phyloP scores from a whole-genome alignment of 2,113 vertebrate species.

The Hemibagrus wyckioides region DNA sequence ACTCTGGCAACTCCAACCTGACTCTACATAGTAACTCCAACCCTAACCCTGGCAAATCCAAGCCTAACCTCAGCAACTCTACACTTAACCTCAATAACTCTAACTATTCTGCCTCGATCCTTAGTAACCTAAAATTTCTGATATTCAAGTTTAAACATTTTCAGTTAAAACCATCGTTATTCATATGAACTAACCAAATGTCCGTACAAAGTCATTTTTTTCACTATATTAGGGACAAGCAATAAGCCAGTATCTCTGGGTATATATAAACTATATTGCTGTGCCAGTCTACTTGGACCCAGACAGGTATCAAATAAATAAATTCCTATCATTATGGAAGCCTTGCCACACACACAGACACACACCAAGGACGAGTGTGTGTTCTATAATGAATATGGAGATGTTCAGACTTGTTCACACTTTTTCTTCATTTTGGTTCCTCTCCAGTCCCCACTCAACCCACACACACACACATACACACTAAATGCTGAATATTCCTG shows the following conservation, averaged over 20 bases:
- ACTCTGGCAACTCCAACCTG: neutral
- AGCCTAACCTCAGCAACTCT: too few relatives aligned
- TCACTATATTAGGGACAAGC: neutral
- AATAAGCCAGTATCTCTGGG: neutral
- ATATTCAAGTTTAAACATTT: too few relatives aligned
- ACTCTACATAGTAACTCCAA: too few relatives aligned
- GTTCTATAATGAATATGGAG: neutral
- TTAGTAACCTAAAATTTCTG: too few relatives aligned
- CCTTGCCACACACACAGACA: neutral
- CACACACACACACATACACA: neutral
- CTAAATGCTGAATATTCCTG: neutral
- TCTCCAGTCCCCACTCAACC: neutral
- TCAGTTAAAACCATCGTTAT: too few relatives aligned
- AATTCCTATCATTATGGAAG: neutral
- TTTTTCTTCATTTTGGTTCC: neutral
- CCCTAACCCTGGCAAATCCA: too few relatives aligned
- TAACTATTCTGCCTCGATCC: too few relatives aligned
- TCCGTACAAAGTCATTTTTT: neutral
- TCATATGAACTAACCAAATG: neutral
- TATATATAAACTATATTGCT: neutral
- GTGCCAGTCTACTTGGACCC: neutral
- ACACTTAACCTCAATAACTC: too few relatives aligned
- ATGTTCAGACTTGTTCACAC: constrained; percentile 5
- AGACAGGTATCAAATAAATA: neutral
- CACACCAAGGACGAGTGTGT: neutral